Evolutionary conservation across 2,797 vertebrate genomes (phyloP).

Genomic region (Cirrhinus molitorella): DNA sequence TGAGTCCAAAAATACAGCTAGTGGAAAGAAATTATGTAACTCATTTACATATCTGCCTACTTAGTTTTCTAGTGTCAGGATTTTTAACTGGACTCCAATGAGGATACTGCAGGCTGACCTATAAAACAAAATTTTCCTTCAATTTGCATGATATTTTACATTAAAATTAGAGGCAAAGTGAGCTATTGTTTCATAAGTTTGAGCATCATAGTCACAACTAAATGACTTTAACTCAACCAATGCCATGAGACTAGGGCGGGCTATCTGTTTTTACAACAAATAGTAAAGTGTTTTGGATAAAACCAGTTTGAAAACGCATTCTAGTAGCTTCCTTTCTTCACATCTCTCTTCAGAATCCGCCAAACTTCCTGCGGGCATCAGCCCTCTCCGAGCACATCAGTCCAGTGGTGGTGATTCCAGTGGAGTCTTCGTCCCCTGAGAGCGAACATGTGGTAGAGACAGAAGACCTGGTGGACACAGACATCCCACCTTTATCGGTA

Average conservation of each 20-base stretch:
- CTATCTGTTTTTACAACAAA: neutral
- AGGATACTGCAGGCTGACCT: neutral
- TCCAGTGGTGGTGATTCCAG: constrained; percentile 95
- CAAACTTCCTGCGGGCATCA: constrained; percentile 96
- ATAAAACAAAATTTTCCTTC: neutral
- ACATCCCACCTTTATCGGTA: constrained; percentile 86
- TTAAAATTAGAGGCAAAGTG: neutral
- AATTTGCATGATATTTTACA: neutral
- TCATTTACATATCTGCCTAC: constrained; percentile 22
- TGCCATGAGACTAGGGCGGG: neutral
- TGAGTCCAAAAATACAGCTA: constrained; percentile 20
- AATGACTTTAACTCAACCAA: neutral
- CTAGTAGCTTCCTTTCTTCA: neutral
- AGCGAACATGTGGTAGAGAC: constrained; percentile 90
- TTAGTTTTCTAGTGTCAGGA: neutral
- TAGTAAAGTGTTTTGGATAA: neutral
- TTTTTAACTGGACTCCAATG: neutral
- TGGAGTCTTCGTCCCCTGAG: constrained; percentile 91
- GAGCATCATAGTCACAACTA: neutral
- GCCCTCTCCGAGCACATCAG: constrained; percentile 98
- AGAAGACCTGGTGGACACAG: constrained; percentile 94
- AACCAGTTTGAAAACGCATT: neutral
- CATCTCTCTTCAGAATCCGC: constrained; percentile 84
- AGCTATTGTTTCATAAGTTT: neutral
- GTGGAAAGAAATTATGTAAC: constrained; percentile 31